Evolutionary conservation across 2,113 vertebrate species (phyloP).

Genomic region (Phrynocephalus versicolor): DNA sequence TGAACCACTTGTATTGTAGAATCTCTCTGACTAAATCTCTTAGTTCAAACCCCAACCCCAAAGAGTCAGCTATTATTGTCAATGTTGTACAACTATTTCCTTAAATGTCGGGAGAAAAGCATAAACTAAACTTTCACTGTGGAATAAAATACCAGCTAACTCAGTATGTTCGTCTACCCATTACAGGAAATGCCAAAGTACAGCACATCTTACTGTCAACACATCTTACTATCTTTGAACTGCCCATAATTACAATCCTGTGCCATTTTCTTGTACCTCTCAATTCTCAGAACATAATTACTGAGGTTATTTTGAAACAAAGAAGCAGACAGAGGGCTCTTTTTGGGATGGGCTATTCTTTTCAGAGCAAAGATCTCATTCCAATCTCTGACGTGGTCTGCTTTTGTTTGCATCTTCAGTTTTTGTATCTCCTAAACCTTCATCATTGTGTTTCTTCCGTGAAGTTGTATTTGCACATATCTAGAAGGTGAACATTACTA

Average conservation of each 20-base stretch:
- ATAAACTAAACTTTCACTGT: background rate
- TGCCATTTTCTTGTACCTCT: background rate
- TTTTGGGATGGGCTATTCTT: background rate
- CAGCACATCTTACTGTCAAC: background rate
- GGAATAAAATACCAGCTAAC: background rate
- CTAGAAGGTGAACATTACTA: too few species aligned
- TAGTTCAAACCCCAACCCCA: too few species aligned
- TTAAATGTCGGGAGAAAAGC: too few species aligned
- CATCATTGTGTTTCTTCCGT: background rate
- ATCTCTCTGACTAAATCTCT: too few species aligned
- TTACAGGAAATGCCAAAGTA: background rate
- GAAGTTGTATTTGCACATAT: background rate
- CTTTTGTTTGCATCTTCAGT: background rate
- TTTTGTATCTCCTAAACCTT: background rate
- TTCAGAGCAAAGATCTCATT: background rate
- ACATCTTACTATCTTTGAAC: background rate
- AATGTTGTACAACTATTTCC: too few species aligned
- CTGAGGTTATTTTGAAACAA: background rate
- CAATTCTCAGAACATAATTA: fast-evolving
- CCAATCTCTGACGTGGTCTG: background rate
- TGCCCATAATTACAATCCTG: background rate
- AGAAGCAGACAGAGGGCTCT: background rate
- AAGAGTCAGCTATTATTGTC: too few species aligned
- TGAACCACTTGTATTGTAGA: too few species aligned
- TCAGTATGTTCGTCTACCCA: background rate